Evolutionary conservation across 2,888 invertebrate genomes (phyloP), one percentile per base, ranked within the genome.

Genomic region (Bugulina stolonifera): DNA sequence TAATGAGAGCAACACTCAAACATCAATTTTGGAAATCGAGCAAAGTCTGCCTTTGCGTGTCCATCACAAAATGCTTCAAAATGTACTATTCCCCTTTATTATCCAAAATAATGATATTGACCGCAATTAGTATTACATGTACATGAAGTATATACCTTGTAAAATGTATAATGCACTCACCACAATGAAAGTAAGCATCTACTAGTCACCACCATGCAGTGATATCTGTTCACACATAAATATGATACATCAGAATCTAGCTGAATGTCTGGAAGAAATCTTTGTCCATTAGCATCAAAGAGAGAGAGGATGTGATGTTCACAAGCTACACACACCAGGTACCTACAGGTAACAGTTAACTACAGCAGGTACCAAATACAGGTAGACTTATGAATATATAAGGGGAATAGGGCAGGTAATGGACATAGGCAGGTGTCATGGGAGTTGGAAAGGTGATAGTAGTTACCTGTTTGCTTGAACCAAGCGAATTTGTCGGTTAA

Each of bases 301-400:
- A 88, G 86, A 82, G 90, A 89, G 76, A 91, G 85, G 69, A 89
- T 87, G 69, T 88, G 86, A 86, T 92, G 91, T 74, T 89, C 89
- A 83, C 91, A 90, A 75, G 89, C 87, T 71, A 88, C 89, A 78
- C 88, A 87, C 70, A 88, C 86, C 79, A 89, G 86, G 76, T 88
- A 87, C 52, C 84, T 84, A 78, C 43, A 76, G 75, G n/a, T n/a
- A n/a, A n/a, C n/a, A n/a, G n/a, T n/a, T n/a, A n/a, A n/a, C n/a
- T n/a, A n/a, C n/a, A n/a, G n/a, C n/a, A n/a, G n/a, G n/a, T n/a
- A n/a, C n/a, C n/a, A n/a, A n/a, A n/a, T n/a, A n/a, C n/a, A n/a
- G n/a, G n/a, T n/a, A n/a, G n/a, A n/a, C n/a, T n/a, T n/a, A n/a
- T n/a, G n/a, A n/a, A n/a, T n/a, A n/a, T n/a, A n/a, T n/a, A n/a